Base-by-base conservation (phyloP, 2,888 invertebrate genomes). In the Habrosyne pyritoides region DNA sequence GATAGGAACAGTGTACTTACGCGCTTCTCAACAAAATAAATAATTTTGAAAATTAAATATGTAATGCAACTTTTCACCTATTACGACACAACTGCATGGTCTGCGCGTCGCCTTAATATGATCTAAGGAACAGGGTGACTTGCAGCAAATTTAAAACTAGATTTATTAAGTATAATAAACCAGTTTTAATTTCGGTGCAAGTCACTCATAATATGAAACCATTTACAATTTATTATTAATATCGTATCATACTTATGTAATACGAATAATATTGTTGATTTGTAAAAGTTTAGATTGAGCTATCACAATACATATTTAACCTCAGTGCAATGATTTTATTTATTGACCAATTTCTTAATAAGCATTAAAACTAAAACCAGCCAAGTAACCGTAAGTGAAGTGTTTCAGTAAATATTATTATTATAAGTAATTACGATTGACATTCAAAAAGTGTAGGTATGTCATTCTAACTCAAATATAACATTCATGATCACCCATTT, bases 201-300 rank as follows among this genome's bases (percentile, higher is more conserved):
- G n/a, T n/a, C n/a, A 33, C 33, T n/a, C n/a, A 12, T 12, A 33
- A 2, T 33, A 12, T 30, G n/a, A 1, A 12, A n/a, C 4, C n/a
- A 5, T n/a, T 6, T n/a, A 33, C 10, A n/a, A 5, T n/a, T n/a
- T n/a, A 33, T n/a, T 33, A 5, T 33, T 5, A 33, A n/a, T 33
- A 2, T 33, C 12, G 2, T 30, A 12, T n/a, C 12, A 7, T 48
- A 47, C 14, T 36, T 46, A 66, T 69, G 62, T 64, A 63, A 30
- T 30, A 12, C 61, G n/a, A n/a, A n/a, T n/a, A n/a, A n/a, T 65
- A 66, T 67, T 70, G 73, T 76, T 79, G 71, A 71, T 66, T 69
- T 76, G 65, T 75, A 74, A 74, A 66, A 79, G 62, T 67, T 67
- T 71, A 64, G 54, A 66, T 55, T 63, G 60, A 67, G 60, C 71